Evolutionary conservation across 2,888 invertebrate genomes (phyloP), one percentile per base, ranked within the genome.

Genomic region (Chaitophorus viminalis): DNA sequence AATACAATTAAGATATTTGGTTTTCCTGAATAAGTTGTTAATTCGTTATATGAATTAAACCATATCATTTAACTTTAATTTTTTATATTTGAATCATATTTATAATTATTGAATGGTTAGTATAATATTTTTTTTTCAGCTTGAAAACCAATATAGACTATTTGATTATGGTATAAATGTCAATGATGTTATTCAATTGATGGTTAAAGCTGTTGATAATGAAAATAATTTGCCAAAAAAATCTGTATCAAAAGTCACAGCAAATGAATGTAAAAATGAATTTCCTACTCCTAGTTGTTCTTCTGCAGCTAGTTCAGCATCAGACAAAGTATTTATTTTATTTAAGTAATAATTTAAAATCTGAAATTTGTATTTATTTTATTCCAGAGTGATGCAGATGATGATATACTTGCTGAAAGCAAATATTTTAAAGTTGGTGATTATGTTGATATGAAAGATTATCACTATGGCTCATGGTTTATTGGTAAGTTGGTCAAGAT

Each of bases 101-200:
- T 25, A 78, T 25, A 25, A 46, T 54, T 68, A 11, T 6, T 21
- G n/a, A 82, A 36, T 25, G 52, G 17, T 54, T 54, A 60, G 39
- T 39, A 6, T 39, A 1, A 68, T 86, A 0, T 82, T 86, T 89
- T 89, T 77, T 89, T 92, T 92, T 89, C 91, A 95, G 94, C 91
- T 96, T 82, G 95, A 95, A 91, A 93, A 95, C 93, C 94, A 94
- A 0, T 94, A 95, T 90, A 94, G 93, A 86, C 92, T 96, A 89
- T 94, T 95, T 91, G 95, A 96, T 91, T 96, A 96, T 91, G 94
- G 94, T 90, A 94, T 96, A 25, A 94, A 94, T 89, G 91, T 95
- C 21, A 95, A 96, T 91, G 95, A 95, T 91, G 94, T 95, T 31
- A 94, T 96, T 78, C 95, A 95, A 90, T 92, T 96, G 36, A 93